Evolutionary conservation across 2,888 invertebrate genomes (phyloP).

Genomic region (Synanthedon andrenaeformis): DNA sequence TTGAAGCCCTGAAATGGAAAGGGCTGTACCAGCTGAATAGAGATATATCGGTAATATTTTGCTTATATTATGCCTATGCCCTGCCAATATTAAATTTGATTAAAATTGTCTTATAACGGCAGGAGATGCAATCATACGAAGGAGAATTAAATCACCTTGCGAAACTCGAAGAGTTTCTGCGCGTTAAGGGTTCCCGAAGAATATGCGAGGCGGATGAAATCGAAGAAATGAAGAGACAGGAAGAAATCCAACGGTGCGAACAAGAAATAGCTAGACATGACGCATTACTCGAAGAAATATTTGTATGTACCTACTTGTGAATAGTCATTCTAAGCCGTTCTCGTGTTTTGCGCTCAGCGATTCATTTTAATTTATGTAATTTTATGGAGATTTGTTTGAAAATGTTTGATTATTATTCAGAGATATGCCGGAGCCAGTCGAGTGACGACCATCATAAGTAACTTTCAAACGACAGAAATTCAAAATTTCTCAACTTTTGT

Average conservation of each 20-base stretch:
- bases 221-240: conserved; percentile 76
- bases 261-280: conserved; percentile 78
- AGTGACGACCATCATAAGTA: conserved; percentile 29
- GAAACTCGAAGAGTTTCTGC: conserved; percentile 85
- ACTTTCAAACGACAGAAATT: conserved; percentile 41
- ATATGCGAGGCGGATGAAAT: conserved; percentile 81
- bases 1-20: conserved; percentile 83
- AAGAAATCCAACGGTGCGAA: conserved; percentile 76
- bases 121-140: conserved; percentile 90
- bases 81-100: no score
- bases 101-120: not conserved
- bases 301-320: conserved; percentile 43
- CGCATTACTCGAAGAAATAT: conserved; percentile 79
- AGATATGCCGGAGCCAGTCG: conserved; percentile 35
- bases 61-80: no score
- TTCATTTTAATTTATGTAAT: no score
- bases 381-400: no score
- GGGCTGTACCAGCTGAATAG: conserved; percentile 77
- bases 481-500: conserved; percentile 52
- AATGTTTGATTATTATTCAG: conserved; percentile 15
- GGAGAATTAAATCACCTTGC: conserved; percentile 86
- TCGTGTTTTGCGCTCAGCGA: no score
- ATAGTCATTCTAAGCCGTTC: no score
- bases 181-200: conserved; percentile 83
- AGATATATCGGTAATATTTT: conserved; percentile 43